phyloP scores from a whole-genome alignment of 2,113 vertebrate species.

The Monopterus albus region DNA sequence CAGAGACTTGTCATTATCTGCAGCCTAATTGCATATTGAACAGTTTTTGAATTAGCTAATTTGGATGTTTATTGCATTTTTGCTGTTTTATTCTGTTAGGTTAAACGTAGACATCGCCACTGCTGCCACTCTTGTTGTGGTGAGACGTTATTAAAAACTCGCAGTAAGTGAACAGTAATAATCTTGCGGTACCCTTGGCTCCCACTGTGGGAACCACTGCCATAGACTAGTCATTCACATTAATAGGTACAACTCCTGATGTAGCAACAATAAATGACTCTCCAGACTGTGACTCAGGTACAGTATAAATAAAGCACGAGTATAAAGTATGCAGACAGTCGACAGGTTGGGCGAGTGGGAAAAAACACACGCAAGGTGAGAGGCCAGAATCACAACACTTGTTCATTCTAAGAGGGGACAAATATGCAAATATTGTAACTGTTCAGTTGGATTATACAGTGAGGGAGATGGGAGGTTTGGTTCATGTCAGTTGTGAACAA shows the following conservation, averaged over 20 bases:
- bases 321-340: not conserved
- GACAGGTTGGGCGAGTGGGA: conserved; percentile 20
- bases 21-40: too few relatives aligned
- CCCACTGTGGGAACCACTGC: too few relatives aligned
- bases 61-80: too few relatives aligned
- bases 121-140: too few relatives aligned
- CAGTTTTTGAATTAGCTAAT: too few relatives aligned
- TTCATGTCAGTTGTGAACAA: not conserved
- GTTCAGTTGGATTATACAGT: too few relatives aligned
- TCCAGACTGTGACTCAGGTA: conserved; percentile 21
- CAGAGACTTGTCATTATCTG: too few relatives aligned
- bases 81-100: too few relatives aligned
- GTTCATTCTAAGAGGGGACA: conserved; percentile 1
- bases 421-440: too few relatives aligned
- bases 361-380: conserved; percentile 27
- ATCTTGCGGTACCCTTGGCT: too few relatives aligned
- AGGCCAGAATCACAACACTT: conserved; percentile 24
- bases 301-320: conserved; percentile 6
- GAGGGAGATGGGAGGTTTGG: not conserved
- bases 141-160: too few relatives aligned
- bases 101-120: too few relatives aligned
- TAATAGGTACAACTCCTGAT: not conserved
- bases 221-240: not conserved
- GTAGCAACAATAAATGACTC: not conserved
- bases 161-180: not conserved